A percentile compares a stretch with the other conserved stretches of the same genome.
These are phyloP conservation scores for Lordiphosa andalusiaca DNA, from an alignment of 2,888 invertebrate genomes.

Conservation along the genomic window DNA sequence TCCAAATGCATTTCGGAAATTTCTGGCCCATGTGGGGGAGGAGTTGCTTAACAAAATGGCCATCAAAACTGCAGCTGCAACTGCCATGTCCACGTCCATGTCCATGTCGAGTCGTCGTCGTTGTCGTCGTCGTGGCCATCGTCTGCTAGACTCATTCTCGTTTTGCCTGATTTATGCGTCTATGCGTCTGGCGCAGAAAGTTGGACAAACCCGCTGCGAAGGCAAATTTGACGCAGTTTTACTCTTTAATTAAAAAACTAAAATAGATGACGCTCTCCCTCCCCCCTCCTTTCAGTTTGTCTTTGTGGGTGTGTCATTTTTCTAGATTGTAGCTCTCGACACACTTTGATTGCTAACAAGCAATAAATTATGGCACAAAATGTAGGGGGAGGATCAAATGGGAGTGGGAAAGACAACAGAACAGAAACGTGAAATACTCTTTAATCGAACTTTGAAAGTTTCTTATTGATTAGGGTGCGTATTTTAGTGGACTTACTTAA, in stretches of 20 bases:
- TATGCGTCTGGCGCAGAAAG: slow-evolving; percentile 34
- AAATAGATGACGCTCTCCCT: slow-evolving; percentile 39
- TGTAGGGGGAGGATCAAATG: slow-evolving; percentile 7
- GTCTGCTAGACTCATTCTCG: slow-evolving; percentile 29
- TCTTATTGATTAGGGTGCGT: no score
- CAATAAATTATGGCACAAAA: slow-evolving; percentile 46
- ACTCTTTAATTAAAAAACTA: slow-evolving; percentile 64
- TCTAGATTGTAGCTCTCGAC: slow-evolving; percentile 60
- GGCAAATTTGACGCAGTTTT: slow-evolving; percentile 12
- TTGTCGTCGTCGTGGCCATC: no score
- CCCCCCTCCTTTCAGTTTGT: no score
- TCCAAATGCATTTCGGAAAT: slow-evolving; percentile 44
- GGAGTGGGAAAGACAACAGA: not conserved
- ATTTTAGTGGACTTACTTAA: no score
- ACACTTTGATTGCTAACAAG: slow-evolving; percentile 55
- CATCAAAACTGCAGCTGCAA: slow-evolving; percentile 39
- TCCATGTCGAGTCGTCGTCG: slow-evolving; percentile 28
- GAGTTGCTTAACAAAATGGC: slow-evolving; percentile 14
- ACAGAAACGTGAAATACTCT: slow-evolving; percentile 1
- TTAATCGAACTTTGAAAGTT: not conserved
- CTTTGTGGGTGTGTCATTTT: slow-evolving; percentile 43
- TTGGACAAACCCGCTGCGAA: slow-evolving; percentile 22
- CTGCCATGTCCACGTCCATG: slow-evolving; percentile 45
- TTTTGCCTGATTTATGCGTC: slow-evolving; percentile 62
- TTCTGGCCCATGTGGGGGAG: slow-evolving; percentile 30